Base-by-base conservation (phyloP, 2,888 invertebrate genomes). In the Melanargia galathea region DNA sequence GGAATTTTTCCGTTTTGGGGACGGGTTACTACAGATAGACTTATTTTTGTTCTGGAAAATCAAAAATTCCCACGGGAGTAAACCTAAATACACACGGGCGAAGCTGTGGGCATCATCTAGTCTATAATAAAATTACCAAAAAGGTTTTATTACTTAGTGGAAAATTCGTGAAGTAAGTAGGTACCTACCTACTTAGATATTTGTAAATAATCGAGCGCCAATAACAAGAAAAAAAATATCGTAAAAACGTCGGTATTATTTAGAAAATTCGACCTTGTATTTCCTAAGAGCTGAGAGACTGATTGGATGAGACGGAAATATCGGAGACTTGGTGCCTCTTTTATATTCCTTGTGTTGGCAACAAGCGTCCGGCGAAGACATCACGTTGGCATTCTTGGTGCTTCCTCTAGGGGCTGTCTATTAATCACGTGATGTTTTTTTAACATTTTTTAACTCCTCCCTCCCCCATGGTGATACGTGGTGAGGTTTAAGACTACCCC, bases 301-400 rank as follows among this genome's bases (percentile, higher is more conserved):
- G 49, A 40, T 59, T 49, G 49, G 49, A 59, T 49, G 59, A 49
- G 59, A 38, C 18, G 38, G 38, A 59, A 38, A 38, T 26, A 40
- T 26, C 18, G 38, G 13, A 10, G 35, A 40, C 13, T 49, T 59
- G 24, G 40, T 38, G 11, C 38, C 16, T 20, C 24, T 46, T 35
- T 52, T 52, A 33, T 51, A 35, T 52, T 52, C 35, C 20, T 52
- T 35, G 35, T 52, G 33, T 52, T 11, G 33, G 33, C 6, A 35
- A 11, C 35, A 5, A 35, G 5, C 24, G 51, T 18, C 52, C 35
- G 33, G 20, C 35, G 22, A 52, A 30, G 24, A n/a, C 46, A 7
- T 7, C 20, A 45, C 8, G 18, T 51, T 30, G 30, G 8, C 30
- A 51, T 33, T 51, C 49, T 16, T 30, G 24, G 45, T 26, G 48